Evolutionary conservation across 2,797 vertebrate genomes (phyloP), one percentile per base, ranked within the genome.

Genomic region (Lacerta agilis): DNA sequence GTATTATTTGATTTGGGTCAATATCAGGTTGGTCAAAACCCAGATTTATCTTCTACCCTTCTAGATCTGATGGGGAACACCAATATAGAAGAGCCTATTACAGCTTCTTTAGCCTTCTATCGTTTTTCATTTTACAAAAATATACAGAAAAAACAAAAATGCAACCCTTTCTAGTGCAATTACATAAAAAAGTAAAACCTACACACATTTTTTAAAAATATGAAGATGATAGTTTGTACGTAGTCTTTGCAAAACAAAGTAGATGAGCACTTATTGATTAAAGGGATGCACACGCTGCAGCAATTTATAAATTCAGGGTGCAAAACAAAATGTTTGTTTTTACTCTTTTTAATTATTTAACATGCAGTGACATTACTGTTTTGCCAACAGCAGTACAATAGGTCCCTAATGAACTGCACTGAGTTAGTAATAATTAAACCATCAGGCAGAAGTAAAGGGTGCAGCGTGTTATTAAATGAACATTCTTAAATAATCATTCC

Each of bases 301-400:
- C 92, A 94, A 91, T 94, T 96, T 96, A 95, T 96, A 96, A 96
- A 96, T 94, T 93, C 94, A 96, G 95, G 89, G 92, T 90, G 95
- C 91, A 92, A 95, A 96, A 94, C 95, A 96, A 91, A 95, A 93
- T 97, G 97, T 97, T 97, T 97, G 96, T 97, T 97, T 95, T 97
- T 96, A 95, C 90, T 96, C 93, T 89, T 96, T 96, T 97, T 96
- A 97, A 97, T 97, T 97, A 97, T 97, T 96, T 96, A 97, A 95
- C 92, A 93, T 83, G 92, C 96, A 91, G 93, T 95, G 95, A 95
- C 93, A 94, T 92, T 95, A 95, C 94, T 97, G 94, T 97, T 97
- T 97, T 96, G 97, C 96, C 97, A 97, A 96, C 95, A 97, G 95
- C 92, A 45, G 94, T 94, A 97, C 96, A 97, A 97, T 97, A 94